Base-by-base conservation (phyloP, 2,113 vertebrate species). In the Plotosus lineatus region DNA sequence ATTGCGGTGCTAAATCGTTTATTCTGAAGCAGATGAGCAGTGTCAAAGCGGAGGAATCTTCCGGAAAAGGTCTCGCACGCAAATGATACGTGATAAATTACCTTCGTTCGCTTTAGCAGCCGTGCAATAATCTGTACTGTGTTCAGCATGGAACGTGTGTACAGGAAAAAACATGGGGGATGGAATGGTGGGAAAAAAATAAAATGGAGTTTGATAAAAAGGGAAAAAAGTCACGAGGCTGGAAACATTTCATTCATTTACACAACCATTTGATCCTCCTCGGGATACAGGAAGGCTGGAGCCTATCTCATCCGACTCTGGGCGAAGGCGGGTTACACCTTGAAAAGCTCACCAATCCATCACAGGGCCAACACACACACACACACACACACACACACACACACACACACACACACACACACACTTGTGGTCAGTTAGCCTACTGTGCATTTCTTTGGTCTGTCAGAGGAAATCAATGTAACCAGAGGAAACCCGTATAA, bases 31-130 rank as follows among this genome's bases (percentile, higher is more conserved):
- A 77, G 69, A 83, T 55, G 63, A 80, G 72, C 63, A 53, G 84
- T 79, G 50, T 79, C 61, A 28, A 65, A 38, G 66, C 33, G 3
- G 42, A 75, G 58, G 79, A 68, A 58, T 53, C 75, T 58, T 73
- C 61, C 12, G 44, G 63, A 83, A 87, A 83, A 15, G 82, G 84
- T 85, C 76, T 79, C 55, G 12, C 12, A 46, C 74, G 78, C 82
- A 77, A 82, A 84, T n/a, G 82, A 82, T 77, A 66, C 36, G 60
- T 63, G 58, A 83, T 86, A 84, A 82, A 82, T 87, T 50, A 85
- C 44, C 28, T 65, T 63, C 38, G n/a, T 53, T 74, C 36, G 23
- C 66, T 74, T 63, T 68, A 48, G 33, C 42, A 56, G 58, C 76
- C 56, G 50, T 65, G 66, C 61, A 31, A 77, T 74, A 50, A 81